A percentile compares a stretch with the other conserved stretches of the same genome.
Evolutionary conservation across 1,140 invertebrate genomes (phyloP).

Genomic region (Chironomus striatipennis): DNA sequence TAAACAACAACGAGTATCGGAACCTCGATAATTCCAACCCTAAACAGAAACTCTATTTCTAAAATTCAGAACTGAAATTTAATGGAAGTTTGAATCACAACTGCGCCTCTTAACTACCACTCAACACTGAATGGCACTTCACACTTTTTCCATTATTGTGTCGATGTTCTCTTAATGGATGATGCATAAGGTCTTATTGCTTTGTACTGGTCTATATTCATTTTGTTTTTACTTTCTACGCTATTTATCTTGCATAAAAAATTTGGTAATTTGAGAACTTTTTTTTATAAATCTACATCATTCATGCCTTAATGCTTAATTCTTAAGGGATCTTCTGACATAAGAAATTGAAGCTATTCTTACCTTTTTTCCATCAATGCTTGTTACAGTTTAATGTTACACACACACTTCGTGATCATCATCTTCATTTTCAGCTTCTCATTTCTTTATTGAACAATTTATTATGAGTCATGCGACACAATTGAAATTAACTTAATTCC

Average conservation of each 20-base stretch:
- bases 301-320: neutral
- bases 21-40: too few species aligned
- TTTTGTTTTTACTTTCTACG: neutral
- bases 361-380: neutral
- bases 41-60: too few species aligned
- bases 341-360: neutral
- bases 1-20: too few species aligned
- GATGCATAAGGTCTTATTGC: neutral
- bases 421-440: neutral
- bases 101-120: too few species aligned
- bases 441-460: neutral
- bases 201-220: neutral
- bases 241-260: neutral
- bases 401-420: neutral
- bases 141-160: neutral
- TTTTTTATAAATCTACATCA: neutral
- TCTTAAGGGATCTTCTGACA: neutral
- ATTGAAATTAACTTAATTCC: neutral
- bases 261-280: neutral
- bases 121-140: too few species aligned
- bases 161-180: constrained; percentile 8
- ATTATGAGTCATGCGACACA: neutral
- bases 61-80: too few species aligned
- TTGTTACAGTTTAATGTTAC: neutral
- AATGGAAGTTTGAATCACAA: too few species aligned